Evolutionary conservation across 1,140 invertebrate genomes (phyloP).

Genomic region (Psilanteris sp.): DNA sequence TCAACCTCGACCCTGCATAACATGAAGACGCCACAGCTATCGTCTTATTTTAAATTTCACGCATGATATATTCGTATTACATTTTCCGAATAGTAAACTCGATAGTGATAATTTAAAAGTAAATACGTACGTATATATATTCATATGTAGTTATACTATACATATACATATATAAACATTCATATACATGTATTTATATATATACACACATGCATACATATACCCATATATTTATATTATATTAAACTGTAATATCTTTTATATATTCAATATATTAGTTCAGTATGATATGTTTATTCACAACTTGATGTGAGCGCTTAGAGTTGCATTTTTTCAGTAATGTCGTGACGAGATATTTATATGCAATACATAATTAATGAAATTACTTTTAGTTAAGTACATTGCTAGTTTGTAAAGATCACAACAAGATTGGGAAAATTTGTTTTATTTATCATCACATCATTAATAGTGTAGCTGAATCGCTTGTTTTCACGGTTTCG

Average conservation of each 20-base stretch:
- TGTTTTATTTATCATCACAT: constrained; percentile 20
- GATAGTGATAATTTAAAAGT: constrained; percentile 55
- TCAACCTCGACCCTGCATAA: constrained; percentile 45
- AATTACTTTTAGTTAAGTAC: constrained; percentile 69
- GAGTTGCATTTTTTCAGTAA: constrained; percentile 67
- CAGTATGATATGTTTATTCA: constrained; percentile 80
- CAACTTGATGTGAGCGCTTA: constrained; percentile 80
- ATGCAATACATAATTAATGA: constrained; percentile 62
- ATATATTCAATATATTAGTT: constrained; percentile 77
- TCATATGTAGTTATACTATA: too few relatives aligned
- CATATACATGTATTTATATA: too few relatives aligned
- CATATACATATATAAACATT: too few relatives aligned
- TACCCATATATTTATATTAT: constrained; percentile 65
- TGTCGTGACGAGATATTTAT: constrained; percentile 67
- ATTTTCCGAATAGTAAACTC: constrained; percentile 47
- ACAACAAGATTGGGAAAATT: constrained; percentile 32
- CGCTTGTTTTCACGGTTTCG: background rate
- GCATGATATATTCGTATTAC: constrained; percentile 49
- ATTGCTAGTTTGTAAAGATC: constrained; percentile 63
- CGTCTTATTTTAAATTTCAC: constrained; percentile 38
- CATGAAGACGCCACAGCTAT: constrained; percentile 12
- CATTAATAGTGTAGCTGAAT: constrained; percentile 11
- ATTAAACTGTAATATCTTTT: constrained; percentile 75
- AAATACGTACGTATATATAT: constrained; percentile 34
- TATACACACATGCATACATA: constrained; percentile 54